phyloP scores from a whole-genome alignment of 1,140 invertebrate species.

The Eueides isabella region DNA sequence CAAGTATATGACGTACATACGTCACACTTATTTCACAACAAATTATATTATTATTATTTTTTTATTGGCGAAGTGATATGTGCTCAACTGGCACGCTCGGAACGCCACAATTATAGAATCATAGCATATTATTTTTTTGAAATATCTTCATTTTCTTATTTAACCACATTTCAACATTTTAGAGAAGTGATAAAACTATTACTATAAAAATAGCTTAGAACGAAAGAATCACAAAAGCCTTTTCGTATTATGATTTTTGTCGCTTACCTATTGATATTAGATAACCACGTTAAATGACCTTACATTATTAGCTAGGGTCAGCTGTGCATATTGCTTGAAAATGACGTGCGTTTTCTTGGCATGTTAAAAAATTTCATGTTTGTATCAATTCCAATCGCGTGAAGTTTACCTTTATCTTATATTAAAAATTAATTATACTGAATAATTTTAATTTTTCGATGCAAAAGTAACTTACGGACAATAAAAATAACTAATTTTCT shows the following conservation, averaged over 20 bases:
- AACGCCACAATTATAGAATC: too few relatives aligned
- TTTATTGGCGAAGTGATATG: too few relatives aligned
- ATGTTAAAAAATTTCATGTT: not conserved
- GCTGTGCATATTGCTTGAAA: not conserved
- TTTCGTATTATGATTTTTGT: constrained; percentile 19
- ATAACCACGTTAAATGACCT: constrained; percentile 7
- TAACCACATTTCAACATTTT: constrained; percentile 10
- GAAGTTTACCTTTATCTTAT: too few relatives aligned
- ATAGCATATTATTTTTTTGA: too few relatives aligned
- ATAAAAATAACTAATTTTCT: not conserved
- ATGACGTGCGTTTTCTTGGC: not conserved
- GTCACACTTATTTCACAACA: too few relatives aligned
- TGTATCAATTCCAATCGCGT: constrained; percentile 5
- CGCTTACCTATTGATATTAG: constrained; percentile 23
- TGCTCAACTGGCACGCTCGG: too few relatives aligned
- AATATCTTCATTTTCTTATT: not conserved
- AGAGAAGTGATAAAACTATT: constrained; percentile 20
- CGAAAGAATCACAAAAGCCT: constrained; percentile 28
- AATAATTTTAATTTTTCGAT: too few relatives aligned
- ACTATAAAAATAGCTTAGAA: constrained; percentile 30
- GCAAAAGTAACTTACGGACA: too few relatives aligned
- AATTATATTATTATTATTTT: too few relatives aligned
- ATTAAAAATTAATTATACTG: too few relatives aligned
- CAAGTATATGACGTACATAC: too few relatives aligned
- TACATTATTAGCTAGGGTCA: constrained; percentile 16